These are phyloP conservation scores for Mizuhopecten yessoensis DNA, from an alignment of 1,140 invertebrate species.

Conservation along the genomic window DNA sequence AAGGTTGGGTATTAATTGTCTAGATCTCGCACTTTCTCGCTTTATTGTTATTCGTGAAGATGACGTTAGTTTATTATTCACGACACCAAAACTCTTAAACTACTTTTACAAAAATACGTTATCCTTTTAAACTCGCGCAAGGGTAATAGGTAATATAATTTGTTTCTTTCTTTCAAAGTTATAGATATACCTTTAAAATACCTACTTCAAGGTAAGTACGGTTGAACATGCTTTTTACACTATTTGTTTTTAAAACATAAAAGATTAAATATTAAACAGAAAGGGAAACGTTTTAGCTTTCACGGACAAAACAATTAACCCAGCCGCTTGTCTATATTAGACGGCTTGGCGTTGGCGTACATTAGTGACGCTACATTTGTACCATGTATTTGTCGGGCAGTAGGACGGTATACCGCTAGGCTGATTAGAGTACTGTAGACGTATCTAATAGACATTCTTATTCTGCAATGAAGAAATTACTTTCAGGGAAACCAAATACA, in stretches of 20 bases:
- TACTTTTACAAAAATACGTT: too few relatives aligned
- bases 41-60: too few relatives aligned
- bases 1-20: too few relatives aligned
- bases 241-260: neutral
- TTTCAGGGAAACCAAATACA: neutral
- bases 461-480: neutral
- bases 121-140: too few relatives aligned
- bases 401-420: neutral
- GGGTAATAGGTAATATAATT: neutral
- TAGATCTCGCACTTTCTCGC: too few relatives aligned
- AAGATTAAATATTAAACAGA: neutral
- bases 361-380: neutral
- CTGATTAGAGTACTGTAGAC: neutral
- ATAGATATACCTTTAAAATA: too few relatives aligned
- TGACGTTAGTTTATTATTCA: too few relatives aligned
- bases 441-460: neutral
- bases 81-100: too few relatives aligned
- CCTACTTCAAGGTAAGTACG: too few relatives aligned
- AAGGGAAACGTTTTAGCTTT: neutral
- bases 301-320: too few relatives aligned
- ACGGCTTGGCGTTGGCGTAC: neutral
- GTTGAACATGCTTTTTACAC: neutral
- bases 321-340: neutral
- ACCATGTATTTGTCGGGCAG: too few relatives aligned
- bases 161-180: too few relatives aligned